These are phyloP conservation scores for Allacma fusca DNA, from an alignment of 2,888 invertebrate genomes.

Conservation along the genomic window DNA sequence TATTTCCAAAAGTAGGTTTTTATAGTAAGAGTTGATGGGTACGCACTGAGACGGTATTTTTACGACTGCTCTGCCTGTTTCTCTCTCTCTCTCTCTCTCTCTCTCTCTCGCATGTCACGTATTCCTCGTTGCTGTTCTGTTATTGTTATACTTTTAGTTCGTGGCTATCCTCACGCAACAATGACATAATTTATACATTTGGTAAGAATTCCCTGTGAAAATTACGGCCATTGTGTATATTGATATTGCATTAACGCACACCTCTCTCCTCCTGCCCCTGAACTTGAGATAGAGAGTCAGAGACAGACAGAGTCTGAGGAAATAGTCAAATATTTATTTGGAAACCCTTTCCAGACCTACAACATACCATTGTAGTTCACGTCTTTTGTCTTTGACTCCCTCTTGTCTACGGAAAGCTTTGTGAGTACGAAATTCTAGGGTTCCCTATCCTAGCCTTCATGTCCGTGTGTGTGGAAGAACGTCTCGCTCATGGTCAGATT, in stretches of 20 bases:
- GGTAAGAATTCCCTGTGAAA: background rate
- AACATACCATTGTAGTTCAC: no score
- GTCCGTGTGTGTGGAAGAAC: no score
- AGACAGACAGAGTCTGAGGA: no score
- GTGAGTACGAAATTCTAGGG: no score
- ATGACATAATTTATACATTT: slow-evolving; percentile 18
- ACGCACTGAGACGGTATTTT: background rate
- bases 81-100: background rate
- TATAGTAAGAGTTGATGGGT: background rate
- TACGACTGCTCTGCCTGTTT: background rate
- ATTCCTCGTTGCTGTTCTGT: slow-evolving; percentile 1
- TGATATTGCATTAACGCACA: background rate
- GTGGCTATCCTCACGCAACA: slow-evolving; percentile 6
- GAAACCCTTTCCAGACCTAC: no score
- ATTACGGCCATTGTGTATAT: background rate
- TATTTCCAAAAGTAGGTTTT: no score
- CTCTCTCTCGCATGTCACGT: background rate
- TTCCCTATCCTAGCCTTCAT: no score
- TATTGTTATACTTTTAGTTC: background rate
- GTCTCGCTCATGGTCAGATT: no score
- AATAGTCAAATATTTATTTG: no score
- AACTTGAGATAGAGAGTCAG: no score
- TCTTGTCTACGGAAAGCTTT: no score
- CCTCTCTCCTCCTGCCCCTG: background rate
- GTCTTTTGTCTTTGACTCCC: no score